These are phyloP conservation scores for Telmatochromis sp. DNA, from an alignment of 2,113 vertebrate species.

Conservation along the genomic window DNA sequence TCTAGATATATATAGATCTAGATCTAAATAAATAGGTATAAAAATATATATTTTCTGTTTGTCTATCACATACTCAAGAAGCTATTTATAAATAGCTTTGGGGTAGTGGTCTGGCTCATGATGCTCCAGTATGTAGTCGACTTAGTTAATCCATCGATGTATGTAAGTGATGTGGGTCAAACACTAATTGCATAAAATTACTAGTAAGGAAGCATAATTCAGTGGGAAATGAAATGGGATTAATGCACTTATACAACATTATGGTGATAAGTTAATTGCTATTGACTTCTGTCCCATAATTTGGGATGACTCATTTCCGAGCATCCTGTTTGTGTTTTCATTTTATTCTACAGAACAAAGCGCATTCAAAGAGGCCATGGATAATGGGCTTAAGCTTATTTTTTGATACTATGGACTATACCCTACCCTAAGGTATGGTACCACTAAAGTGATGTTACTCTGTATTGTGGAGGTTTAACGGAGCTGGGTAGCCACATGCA, in stretches of 20 bases:
- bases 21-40: neutral
- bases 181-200: neutral
- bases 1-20: neutral
- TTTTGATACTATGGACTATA: neutral
- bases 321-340: neutral
- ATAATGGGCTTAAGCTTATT: neutral
- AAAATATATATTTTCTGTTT: neutral
- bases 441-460: neutral
- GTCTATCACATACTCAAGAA: neutral
- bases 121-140: neutral
- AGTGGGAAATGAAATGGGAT: neutral
- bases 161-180: neutral
- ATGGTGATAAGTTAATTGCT: neutral
- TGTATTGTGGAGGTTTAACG: neutral
- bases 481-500: neutral
- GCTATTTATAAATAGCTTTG: neutral
- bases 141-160: neutral
- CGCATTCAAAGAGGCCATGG: neutral
- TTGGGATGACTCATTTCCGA: neutral
- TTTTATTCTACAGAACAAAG: neutral
- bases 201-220: neutral
- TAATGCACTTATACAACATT: neutral
- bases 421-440: neutral
- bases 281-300: neutral
- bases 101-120: neutral